Conservation (phyloP, 2,888 invertebrate genomes). For the Dynastes grantii region DNA sequence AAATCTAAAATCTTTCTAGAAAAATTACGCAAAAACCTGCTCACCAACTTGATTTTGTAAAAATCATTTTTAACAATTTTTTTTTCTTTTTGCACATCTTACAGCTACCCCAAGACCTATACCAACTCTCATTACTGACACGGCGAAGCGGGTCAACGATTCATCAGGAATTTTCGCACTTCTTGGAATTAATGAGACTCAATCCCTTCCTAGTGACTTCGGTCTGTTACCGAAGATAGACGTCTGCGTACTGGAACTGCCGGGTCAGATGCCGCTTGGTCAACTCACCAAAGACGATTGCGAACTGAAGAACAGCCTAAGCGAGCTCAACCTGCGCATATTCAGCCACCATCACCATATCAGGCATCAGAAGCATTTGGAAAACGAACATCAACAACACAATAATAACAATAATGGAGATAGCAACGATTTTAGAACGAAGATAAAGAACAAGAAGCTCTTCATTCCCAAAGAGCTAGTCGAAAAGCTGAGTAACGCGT, state of each 20-base stretch:
- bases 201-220: constrained; percentile 64
- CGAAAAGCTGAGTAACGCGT: constrained; percentile 56
- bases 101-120: constrained; percentile 70
- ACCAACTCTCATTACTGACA: constrained; percentile 69
- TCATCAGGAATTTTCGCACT: constrained; percentile 63
- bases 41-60: too few species aligned
- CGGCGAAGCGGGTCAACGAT: constrained; percentile 63
- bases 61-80: not conserved
- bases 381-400: constrained; percentile 11
- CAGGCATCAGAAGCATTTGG: constrained; percentile 64
- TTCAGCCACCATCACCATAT: constrained; percentile 59
- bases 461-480: constrained; percentile 61
- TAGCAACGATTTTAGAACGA: constrained; percentile 60
- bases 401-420: not conserved
- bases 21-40: too few species aligned
- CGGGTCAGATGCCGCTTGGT: constrained; percentile 26
- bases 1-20: not conserved
- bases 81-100: constrained; percentile 45
- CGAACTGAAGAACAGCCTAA: constrained; percentile 19
- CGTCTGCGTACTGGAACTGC: constrained; percentile 67
- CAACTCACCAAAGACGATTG: constrained; percentile 32
- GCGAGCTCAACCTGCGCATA: constrained; percentile 9
- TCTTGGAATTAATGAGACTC: constrained; percentile 64
- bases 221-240: constrained; percentile 69
- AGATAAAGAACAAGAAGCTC: constrained; percentile 60